A percentile compares a stretch with the other conserved stretches of the same genome.
phyloP scores from a whole-genome alignment of 2,113 vertebrate species.

The Colius striatus region DNA sequence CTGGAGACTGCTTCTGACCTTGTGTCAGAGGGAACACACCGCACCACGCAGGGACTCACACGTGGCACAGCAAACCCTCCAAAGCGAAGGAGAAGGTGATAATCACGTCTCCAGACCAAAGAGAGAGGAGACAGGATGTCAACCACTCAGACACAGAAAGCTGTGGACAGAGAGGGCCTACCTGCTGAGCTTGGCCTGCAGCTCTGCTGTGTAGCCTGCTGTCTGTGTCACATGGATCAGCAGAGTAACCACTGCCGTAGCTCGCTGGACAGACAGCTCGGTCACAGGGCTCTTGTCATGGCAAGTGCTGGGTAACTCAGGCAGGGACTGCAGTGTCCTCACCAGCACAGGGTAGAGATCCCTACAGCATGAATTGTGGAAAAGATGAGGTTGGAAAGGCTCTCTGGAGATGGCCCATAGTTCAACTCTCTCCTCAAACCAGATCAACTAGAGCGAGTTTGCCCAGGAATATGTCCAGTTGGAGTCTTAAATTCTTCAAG shows the following conservation, averaged over 20 bases:
- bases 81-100: not conserved
- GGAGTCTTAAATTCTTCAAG: not conserved
- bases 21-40: not conserved
- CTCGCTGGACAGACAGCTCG: constrained; percentile 77
- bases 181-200: constrained; percentile 82
- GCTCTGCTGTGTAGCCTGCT: constrained; percentile 78
- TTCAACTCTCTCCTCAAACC: not conserved
- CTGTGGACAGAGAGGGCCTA: constrained; percentile 21
- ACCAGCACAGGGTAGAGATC: constrained; percentile 91
- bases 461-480: not conserved
- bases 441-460: not conserved
- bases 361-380: constrained; percentile 67
- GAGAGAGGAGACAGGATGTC: not conserved
- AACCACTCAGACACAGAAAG: not conserved
- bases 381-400: not conserved
- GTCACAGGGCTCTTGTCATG: constrained; percentile 3
- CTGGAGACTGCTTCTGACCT: not conserved
- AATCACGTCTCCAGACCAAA: not conserved
- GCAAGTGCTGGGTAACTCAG: constrained; percentile 25
- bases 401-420: not conserved
- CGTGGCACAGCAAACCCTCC: not conserved
- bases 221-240: constrained; percentile 88
- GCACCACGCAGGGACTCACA: not conserved
- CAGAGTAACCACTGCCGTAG: constrained; percentile 82
- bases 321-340: constrained; percentile 81